Evolutionary conservation across 2,888 invertebrate genomes (phyloP).

Genomic region (Nomada goodeniana): DNA sequence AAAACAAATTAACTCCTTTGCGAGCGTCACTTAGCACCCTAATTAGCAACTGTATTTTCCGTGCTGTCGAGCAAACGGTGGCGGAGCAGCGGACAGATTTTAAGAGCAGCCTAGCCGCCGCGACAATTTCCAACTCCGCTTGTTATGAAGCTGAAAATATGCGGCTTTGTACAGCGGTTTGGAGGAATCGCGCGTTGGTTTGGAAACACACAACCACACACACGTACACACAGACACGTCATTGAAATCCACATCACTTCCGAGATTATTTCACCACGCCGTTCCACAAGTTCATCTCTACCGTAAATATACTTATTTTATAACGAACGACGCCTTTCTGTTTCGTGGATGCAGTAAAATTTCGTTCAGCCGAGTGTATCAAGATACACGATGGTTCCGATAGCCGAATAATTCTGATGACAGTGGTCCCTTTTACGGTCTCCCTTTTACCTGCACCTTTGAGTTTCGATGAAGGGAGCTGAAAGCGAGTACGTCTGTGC

Average conservation of each 20-base stretch:
- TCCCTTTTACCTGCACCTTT: no score
- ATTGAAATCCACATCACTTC: background rate
- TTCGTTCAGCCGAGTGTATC: no score
- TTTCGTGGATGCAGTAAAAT: background rate
- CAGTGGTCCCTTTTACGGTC: no score
- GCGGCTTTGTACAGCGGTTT: constrained; percentile 13
- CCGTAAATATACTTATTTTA: background rate
- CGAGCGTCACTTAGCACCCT: constrained; percentile 30
- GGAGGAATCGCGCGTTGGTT: constrained; percentile 25
- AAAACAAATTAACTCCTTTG: constrained; percentile 36
- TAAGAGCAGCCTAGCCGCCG: constrained; percentile 12
- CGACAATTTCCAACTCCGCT: constrained; percentile 27
- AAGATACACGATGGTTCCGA: no score
- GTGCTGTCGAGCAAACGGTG: constrained; percentile 38
- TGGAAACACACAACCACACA: constrained; percentile 1
- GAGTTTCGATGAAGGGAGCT: no score
- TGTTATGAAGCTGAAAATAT: constrained; percentile 36
- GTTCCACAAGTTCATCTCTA: background rate
- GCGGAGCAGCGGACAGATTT: constrained; percentile 20
- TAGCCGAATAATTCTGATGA: no score
- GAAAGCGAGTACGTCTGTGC: no score
- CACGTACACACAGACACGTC: background rate
- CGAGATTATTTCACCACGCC: constrained; percentile 12
- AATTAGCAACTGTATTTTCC: constrained; percentile 44
- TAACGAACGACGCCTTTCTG: background rate